These are phyloP conservation scores for Pemphredon lugubris DNA, from an alignment of 2,888 invertebrate species.

Conservation along the genomic window DNA sequence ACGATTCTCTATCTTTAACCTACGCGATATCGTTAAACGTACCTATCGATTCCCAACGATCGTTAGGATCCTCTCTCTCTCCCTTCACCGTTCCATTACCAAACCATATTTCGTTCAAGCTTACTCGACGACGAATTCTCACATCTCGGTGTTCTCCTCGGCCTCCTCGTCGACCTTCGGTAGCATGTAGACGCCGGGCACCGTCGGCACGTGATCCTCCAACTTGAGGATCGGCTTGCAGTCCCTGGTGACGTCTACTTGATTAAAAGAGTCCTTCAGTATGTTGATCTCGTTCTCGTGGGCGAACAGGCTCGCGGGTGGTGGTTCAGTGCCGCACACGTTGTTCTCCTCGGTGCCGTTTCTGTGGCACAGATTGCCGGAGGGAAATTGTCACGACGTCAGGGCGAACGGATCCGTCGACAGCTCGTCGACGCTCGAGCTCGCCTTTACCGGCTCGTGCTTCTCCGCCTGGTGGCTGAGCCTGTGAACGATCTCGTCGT, in stretches of 20 bases:
- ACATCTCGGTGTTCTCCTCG: slow-evolving; percentile 80
- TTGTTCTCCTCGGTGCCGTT: slow-evolving; percentile 76
- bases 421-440: slow-evolving; percentile 86
- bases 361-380: slow-evolving; percentile 77
- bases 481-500: slow-evolving; percentile 93
- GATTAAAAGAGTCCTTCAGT: slow-evolving; percentile 79
- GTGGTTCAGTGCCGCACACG: slow-evolving; percentile 75
- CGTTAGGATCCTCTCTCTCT: slow-evolving; percentile 21
- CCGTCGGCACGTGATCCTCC: slow-evolving; percentile 74
- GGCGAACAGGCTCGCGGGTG: slow-evolving; percentile 76
- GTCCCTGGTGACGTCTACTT: slow-evolving; percentile 79
- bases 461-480: slow-evolving; percentile 86
- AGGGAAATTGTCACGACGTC: slow-evolving; percentile 88
- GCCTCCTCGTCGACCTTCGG: slow-evolving; percentile 79
- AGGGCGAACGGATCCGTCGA: slow-evolving; percentile 86
- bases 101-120: slow-evolving; percentile 13
- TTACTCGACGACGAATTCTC: slow-evolving; percentile 30
- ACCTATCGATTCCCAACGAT: slow-evolving; percentile 36
- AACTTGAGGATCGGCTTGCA: slow-evolving; percentile 79
- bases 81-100: slow-evolving; percentile 10
- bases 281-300: slow-evolving; percentile 80
- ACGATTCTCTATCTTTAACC: slow-evolving; percentile 37
- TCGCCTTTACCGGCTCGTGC: slow-evolving; percentile 84
- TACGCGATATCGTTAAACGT: slow-evolving; percentile 28
- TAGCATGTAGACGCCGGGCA: slow-evolving; percentile 77